Evolutionary conservation across 2,113 vertebrate species (phyloP).

Genomic region (Corydoras maculifer): DNA sequence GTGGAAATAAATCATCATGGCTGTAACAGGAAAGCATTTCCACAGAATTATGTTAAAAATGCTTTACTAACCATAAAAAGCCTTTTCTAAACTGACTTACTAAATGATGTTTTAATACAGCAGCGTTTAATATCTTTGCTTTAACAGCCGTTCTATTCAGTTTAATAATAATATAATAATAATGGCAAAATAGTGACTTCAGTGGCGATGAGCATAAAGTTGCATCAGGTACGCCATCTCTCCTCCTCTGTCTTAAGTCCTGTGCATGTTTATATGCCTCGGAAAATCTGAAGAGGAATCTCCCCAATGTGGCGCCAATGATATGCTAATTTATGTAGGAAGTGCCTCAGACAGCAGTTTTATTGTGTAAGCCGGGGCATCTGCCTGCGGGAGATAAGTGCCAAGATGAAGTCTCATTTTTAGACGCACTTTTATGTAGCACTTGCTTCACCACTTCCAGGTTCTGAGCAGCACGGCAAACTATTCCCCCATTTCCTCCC

Average conservation of each 20-base stretch:
- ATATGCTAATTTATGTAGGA: slow-evolving; percentile 33
- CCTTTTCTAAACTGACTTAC: no score
- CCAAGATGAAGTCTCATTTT: slow-evolving; percentile 23
- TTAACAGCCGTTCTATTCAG: no score
- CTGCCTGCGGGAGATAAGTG: slow-evolving; percentile 40
- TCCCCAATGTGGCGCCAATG: slow-evolving; percentile 15
- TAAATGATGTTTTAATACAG: no score
- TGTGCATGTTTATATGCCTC: slow-evolving; percentile 1
- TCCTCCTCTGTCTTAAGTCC: slow-evolving; percentile 11
- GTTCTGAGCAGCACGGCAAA: slow-evolving; percentile 17
- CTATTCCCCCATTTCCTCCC: neutral
- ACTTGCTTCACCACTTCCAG: slow-evolving; percentile 19
- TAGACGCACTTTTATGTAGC: slow-evolving; percentile 19
- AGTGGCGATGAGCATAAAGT: neutral
- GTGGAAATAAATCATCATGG: no score
- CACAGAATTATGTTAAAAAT: no score
- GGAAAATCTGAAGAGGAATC: slow-evolving; percentile 27
- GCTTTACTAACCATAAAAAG: no score
- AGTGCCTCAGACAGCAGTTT: slow-evolving; percentile 32
- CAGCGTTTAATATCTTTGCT: no score
- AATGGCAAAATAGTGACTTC: neutral
- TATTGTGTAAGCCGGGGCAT: slow-evolving; percentile 25
- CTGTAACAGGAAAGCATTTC: no score
- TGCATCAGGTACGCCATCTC: neutral
- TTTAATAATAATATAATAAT: neutral